phyloP scores from a whole-genome alignment of 2,888 invertebrate genomes.

The Ceramica pisi region DNA sequence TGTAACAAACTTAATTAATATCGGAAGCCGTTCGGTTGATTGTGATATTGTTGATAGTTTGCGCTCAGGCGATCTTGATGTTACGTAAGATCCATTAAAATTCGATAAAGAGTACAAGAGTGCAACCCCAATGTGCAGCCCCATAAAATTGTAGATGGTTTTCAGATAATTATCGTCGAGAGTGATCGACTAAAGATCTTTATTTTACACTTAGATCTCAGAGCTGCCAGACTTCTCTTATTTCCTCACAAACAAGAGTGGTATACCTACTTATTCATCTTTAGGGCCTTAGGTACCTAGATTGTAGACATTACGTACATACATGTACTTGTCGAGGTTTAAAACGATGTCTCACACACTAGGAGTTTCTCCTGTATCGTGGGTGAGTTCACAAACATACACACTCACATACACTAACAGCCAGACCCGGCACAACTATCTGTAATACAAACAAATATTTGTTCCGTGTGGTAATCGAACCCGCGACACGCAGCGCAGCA shows the following conservation, averaged over 20 bases:
- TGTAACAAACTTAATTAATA: not conserved
- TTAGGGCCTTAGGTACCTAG: too few relatives aligned
- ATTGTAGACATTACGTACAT: too few relatives aligned
- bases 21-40: conserved; percentile 32
- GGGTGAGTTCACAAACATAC: too few relatives aligned
- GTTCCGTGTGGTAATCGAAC: too few relatives aligned
- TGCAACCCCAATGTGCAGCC: conserved; percentile 19
- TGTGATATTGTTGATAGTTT: conserved; percentile 37
- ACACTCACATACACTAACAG: too few relatives aligned
- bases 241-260: not conserved
- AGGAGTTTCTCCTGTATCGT: too few relatives aligned
- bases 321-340: not conserved
- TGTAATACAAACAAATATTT: too few relatives aligned
- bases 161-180: conserved; percentile 1
- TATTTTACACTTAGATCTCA: too few relatives aligned
- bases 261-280: not conserved
- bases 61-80: conserved; percentile 33
- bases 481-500: too few relatives aligned
- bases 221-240: too few relatives aligned
- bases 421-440: too few relatives aligned
- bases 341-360: too few relatives aligned
- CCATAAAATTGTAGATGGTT: conserved; percentile 21
- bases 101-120: conserved; percentile 22
- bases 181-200: not conserved
- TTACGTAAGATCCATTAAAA: conserved; percentile 56